Evolutionary conservation across 1,140 invertebrate genomes (phyloP).

Genomic region (Anoplophora glabripennis): DNA sequence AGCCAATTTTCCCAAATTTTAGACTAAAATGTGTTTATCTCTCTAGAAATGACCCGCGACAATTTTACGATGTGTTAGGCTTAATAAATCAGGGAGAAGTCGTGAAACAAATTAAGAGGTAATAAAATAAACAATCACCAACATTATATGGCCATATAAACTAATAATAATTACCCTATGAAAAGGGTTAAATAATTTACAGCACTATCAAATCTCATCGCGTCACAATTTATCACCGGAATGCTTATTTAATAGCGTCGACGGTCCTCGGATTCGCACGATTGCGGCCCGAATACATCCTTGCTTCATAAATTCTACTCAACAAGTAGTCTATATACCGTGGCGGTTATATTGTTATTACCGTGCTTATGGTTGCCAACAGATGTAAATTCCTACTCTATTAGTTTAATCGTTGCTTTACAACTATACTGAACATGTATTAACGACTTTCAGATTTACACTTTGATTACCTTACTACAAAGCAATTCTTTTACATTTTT

Average conservation of each 20-base stretch:
- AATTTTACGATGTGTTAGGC: too few species aligned
- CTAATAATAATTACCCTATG: conserved; percentile 48
- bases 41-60: too few species aligned
- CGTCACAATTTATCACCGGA: conserved; percentile 51
- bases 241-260: conserved; percentile 50
- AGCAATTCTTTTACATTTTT: too few species aligned
- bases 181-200: conserved; percentile 52
- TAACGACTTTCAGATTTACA: conserved; percentile 9
- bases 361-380: conserved; percentile 48
- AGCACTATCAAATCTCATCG: conserved; percentile 50
- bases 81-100: not conserved
- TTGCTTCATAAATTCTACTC: conserved; percentile 50
- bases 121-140: conserved; percentile 38
- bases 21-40: too few species aligned
- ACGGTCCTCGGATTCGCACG: conserved; percentile 40
- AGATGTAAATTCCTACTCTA: conserved; percentile 51
- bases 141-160: conserved; percentile 37
- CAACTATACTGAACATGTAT: conserved; percentile 40
- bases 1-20: too few species aligned
- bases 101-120: conserved; percentile 31
- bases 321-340: conserved; percentile 51
- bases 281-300: conserved; percentile 32
- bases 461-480: too few species aligned
- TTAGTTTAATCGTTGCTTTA: conserved; percentile 49
- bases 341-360: conserved; percentile 51